Evolutionary conservation across 2,888 invertebrate species (phyloP).

Genomic region (Plutella xylostella): DNA sequence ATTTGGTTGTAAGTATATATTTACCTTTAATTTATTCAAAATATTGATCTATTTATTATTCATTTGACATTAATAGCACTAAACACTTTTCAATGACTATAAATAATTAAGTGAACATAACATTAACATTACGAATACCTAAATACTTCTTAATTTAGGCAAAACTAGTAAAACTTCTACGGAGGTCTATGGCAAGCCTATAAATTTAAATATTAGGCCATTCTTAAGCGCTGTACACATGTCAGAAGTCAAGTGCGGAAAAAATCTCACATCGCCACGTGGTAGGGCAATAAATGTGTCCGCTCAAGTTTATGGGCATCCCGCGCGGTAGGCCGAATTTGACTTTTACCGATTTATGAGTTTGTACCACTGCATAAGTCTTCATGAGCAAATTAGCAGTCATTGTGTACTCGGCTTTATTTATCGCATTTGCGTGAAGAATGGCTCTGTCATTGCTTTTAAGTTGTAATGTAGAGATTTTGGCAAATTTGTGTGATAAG

Average conservation of each 20-base stretch:
- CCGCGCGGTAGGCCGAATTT: constrained; percentile 66
- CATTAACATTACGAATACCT: too few species aligned
- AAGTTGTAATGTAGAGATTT: constrained; percentile 27
- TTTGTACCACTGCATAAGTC: constrained; percentile 59
- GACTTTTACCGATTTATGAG: constrained; percentile 60
- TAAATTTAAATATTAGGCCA: constrained; percentile 55
- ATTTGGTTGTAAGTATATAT: too few species aligned
- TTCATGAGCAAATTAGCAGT: constrained; percentile 68
- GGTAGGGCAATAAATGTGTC: constrained; percentile 68
- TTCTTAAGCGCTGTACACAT: constrained; percentile 38
- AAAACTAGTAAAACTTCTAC: constrained; percentile 10
- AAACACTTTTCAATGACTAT: too few species aligned
- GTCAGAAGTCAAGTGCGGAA: constrained; percentile 53
- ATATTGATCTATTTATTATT: too few species aligned
- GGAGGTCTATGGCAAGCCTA: constrained; percentile 53
- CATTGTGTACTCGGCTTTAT: constrained; percentile 63
- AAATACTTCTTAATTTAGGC: too few species aligned
- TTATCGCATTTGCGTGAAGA: constrained; percentile 36
- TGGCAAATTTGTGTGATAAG: background rate
- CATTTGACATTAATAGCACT: too few species aligned
- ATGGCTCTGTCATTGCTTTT: constrained; percentile 54
- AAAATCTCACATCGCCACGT: constrained; percentile 60
- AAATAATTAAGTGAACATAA: too few species aligned
- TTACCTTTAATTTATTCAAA: too few species aligned
- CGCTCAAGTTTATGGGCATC: constrained; percentile 59